Conservation (phyloP, 2,113 vertebrate genomes). For the Thermophis baileyi region DNA sequence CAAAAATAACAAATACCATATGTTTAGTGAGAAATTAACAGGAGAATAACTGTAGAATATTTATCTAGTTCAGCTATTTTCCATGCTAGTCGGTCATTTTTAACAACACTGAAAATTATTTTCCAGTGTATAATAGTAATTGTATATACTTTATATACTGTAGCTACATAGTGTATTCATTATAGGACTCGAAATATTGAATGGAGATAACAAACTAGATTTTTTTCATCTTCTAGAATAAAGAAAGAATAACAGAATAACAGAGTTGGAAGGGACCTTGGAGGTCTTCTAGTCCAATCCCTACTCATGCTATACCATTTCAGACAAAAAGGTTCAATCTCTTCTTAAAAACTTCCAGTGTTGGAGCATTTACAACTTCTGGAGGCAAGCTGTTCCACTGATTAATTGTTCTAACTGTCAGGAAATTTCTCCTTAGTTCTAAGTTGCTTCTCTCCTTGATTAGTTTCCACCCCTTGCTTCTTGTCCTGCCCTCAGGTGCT, state of each 20-base stretch:
- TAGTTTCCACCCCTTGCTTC: no score
- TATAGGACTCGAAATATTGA: not conserved
- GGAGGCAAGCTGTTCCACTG: no score
- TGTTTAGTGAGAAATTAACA: constrained; percentile 13
- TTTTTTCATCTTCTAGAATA: not conserved
- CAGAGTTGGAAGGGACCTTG: no score
- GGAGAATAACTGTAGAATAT: not conserved
- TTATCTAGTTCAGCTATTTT: not conserved
- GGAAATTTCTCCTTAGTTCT: no score
- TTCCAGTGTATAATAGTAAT: no score
- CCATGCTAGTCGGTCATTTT: not conserved
- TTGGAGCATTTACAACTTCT: no score
- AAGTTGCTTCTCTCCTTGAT: no score
- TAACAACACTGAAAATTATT: not conserved
- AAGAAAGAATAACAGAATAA: not conserved
- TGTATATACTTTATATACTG: not conserved
- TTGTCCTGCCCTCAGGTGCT: no score
- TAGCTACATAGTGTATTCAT: not conserved
- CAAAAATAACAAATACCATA: not conserved
- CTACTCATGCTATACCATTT: not conserved
- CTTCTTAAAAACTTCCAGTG: no score
- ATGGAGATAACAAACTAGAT: not conserved
- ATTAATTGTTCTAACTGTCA: no score
- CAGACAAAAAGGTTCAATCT: no score
- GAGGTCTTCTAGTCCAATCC: no score